Conservation (phyloP, 92 coral and sea anemone species). For the Diadumene lineata region DNA sequence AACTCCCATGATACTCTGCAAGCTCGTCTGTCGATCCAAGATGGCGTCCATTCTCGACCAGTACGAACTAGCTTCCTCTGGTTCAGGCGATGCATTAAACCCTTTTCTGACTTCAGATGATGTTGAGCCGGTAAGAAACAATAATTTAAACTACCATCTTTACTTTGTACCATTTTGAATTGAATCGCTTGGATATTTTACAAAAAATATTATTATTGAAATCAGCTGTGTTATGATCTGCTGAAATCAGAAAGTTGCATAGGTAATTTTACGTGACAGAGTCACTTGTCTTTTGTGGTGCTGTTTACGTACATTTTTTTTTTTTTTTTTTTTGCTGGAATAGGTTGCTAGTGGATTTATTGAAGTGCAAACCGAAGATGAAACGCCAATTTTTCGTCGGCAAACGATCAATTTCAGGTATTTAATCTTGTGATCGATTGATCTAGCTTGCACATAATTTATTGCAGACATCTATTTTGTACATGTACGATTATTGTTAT, state of each 20-base stretch:
- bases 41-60: slow-evolving; percentile 99
- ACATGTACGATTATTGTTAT: no score
- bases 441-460: no score
- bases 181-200: background rate
- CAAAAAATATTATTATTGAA: background rate
- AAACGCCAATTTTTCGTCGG: slow-evolving; percentile 86
- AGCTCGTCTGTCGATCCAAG: slow-evolving; percentile 28
- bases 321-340: background rate
- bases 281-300: background rate
- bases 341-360: slow-evolving; percentile 90
- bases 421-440: background rate
- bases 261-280: background rate
- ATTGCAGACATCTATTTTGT: no score
- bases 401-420: slow-evolving; percentile 93
- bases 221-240: background rate
- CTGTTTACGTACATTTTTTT: slow-evolving; percentile 8
- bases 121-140: slow-evolving; percentile 69
- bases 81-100: slow-evolving; percentile 58
- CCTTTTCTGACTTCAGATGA: slow-evolving; percentile 69
- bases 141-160: background rate
- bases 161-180: background rate
- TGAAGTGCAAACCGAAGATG: slow-evolving; percentile 83
- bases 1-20: background rate
- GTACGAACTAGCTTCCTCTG: slow-evolving; percentile 73
- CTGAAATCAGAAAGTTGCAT: background rate